phyloP scores from a whole-genome alignment of 2,797 vertebrate species.

The Gorsachius magnificus region DNA sequence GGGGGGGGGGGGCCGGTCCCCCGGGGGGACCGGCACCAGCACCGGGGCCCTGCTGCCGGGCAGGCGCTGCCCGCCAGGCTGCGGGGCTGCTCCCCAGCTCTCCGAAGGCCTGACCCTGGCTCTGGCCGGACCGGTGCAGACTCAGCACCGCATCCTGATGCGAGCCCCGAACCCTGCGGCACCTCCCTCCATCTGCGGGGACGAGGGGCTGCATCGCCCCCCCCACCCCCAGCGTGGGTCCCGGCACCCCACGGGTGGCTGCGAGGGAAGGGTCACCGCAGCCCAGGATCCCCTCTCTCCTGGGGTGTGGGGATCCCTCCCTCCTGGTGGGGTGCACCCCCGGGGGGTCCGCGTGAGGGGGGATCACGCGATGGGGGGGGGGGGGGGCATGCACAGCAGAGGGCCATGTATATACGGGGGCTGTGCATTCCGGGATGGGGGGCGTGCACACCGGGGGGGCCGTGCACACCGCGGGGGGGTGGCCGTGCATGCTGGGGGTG shows the following conservation, averaged over 20 bases:
- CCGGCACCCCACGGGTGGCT: not conserved
- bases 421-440: too few species aligned
- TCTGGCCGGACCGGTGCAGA: accelerated
- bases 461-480: too few species aligned
- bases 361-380: too few species aligned
- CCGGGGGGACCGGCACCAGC: not conserved
- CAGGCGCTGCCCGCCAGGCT: too few species aligned
- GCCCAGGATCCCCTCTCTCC: not conserved
- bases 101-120: not conserved
- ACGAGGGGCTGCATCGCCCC: not conserved
- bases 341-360: not conserved
- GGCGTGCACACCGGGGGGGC: too few species aligned
- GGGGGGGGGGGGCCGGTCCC: too few species aligned
- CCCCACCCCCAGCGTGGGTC: not conserved
- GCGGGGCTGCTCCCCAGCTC: not conserved
- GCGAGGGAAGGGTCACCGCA: not conserved
- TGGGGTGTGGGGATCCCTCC: not conserved
- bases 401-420: too few species aligned
- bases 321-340: not conserved
- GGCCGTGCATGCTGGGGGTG: too few species aligned
- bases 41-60: not conserved
- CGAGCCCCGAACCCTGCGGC: not conserved
- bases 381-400: too few species aligned
- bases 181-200: not conserved
- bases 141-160: not conserved